A percentile compares a stretch with the other conserved stretches of the same genome.
These are phyloP conservation scores for Caenorhabditis sp. DNA, from an alignment of 2,888 invertebrate species.

Conservation along the genomic window DNA sequence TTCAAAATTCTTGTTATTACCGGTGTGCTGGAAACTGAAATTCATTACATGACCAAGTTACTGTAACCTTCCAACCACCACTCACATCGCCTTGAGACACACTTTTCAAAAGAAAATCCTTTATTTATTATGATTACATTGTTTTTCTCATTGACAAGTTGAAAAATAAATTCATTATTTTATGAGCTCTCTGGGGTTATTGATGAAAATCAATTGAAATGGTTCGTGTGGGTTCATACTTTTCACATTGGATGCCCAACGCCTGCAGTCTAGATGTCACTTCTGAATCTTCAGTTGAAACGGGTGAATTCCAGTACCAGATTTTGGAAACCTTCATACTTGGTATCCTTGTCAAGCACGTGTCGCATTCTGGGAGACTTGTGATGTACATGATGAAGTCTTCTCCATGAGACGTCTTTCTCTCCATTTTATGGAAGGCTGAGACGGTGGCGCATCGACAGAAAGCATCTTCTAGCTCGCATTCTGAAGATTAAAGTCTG, in stretches of 20 bases:
- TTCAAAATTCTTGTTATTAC: slow-evolving; percentile 53
- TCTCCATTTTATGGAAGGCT: slow-evolving; percentile 29
- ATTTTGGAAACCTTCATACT: slow-evolving; percentile 26
- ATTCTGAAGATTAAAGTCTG: slow-evolving; percentile 8
- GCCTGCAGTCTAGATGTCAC: neutral
- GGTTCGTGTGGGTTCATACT: slow-evolving; percentile 26
- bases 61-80: slow-evolving; percentile 35
- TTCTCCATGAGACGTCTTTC: neutral
- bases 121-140: slow-evolving; percentile 36
- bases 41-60: slow-evolving; percentile 39
- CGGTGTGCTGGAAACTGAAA: slow-evolving; percentile 52
- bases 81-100: slow-evolving; percentile 37
- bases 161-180: neutral
- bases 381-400: slow-evolving; percentile 41
- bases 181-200: neutral
- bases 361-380: slow-evolving; percentile 12
- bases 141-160: slow-evolving; percentile 26
- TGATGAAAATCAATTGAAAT: slow-evolving; percentile 38
- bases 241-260: slow-evolving; percentile 12
- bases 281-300: neutral
- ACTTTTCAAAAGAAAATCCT: slow-evolving; percentile 12
- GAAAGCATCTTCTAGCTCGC: neutral
- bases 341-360: slow-evolving; percentile 23
- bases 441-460: slow-evolving; percentile 20
- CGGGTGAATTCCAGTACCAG: slow-evolving; percentile 17